phyloP scores from a whole-genome alignment of 2,797 vertebrate species.

The Anguilla anguilla region DNA sequence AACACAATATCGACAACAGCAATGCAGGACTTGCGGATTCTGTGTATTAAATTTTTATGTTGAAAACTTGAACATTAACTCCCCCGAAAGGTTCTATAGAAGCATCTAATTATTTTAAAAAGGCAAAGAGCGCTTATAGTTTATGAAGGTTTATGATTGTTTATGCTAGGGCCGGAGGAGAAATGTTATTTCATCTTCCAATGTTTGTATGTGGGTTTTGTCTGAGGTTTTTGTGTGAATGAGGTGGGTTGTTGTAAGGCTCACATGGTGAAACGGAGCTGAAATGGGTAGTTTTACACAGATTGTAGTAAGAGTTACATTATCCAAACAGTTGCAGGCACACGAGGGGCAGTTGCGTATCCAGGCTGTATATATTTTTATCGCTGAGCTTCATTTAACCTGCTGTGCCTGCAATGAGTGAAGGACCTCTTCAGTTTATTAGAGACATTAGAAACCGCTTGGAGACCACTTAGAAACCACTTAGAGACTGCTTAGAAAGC shows the following conservation, averaged over 20 bases:
- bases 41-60: constrained; percentile 48
- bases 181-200: constrained; percentile 14
- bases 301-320: background rate
- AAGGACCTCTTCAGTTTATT: background rate
- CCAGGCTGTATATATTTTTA: background rate
- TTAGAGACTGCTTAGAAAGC: background rate
- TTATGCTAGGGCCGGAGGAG: constrained; percentile 35
- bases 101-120: constrained; percentile 40
- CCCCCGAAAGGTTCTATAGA: constrained; percentile 31
- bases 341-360: background rate
- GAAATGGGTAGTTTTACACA: constrained; percentile 1
- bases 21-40: constrained; percentile 67
- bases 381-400: background rate
- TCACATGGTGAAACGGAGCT: background rate
- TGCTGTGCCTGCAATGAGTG: background rate
- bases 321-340: constrained; percentile 1
- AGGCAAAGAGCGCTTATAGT: constrained; percentile 35
- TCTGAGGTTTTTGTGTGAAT: background rate
- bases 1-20: constrained; percentile 43
- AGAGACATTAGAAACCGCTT: background rate
- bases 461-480: background rate
- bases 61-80: constrained; percentile 43
- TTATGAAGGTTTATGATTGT: constrained; percentile 18
- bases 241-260: background rate
- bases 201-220: constrained; percentile 31